Percentiles rank a stretch among this genome's conserved stretches.
Conservation (phyloP, 2,797 vertebrate genomes). For the Rhincodon typus region DNA sequence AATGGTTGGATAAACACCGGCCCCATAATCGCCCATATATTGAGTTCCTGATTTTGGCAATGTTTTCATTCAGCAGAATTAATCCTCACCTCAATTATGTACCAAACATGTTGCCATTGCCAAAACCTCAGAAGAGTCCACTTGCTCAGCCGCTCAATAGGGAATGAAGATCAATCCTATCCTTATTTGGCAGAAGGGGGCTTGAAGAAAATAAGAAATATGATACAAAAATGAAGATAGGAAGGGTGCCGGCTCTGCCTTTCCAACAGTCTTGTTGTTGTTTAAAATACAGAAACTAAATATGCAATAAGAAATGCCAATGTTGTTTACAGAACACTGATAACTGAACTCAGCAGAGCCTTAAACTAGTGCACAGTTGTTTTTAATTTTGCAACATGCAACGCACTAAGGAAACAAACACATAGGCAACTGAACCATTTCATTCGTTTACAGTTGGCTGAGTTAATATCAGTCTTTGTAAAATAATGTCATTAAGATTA, state of each 20-base stretch:
- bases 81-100: neutral
- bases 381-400: neutral
- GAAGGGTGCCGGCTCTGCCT: neutral
- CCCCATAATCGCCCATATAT: neutral
- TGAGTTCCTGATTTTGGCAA: neutral
- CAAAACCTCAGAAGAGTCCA: neutral
- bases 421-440: neutral
- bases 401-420: neutral
- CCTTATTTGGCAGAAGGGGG: neutral
- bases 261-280: neutral
- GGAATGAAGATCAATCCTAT: neutral
- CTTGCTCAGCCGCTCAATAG: neutral
- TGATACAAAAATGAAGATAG: neutral
- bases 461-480: neutral
- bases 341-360: too few relatives aligned
- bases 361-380: too few relatives aligned
- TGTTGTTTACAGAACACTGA: neutral
- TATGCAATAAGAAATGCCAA: neutral
- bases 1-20: neutral
- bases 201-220: neutral
- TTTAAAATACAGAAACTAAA: neutral
- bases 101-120: neutral
- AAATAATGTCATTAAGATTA: too few relatives aligned
- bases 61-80: neutral
- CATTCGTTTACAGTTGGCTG: neutral